phyloP scores from a whole-genome alignment of 2,797 vertebrate genomes.

The Monodelphis domestica region DNA sequence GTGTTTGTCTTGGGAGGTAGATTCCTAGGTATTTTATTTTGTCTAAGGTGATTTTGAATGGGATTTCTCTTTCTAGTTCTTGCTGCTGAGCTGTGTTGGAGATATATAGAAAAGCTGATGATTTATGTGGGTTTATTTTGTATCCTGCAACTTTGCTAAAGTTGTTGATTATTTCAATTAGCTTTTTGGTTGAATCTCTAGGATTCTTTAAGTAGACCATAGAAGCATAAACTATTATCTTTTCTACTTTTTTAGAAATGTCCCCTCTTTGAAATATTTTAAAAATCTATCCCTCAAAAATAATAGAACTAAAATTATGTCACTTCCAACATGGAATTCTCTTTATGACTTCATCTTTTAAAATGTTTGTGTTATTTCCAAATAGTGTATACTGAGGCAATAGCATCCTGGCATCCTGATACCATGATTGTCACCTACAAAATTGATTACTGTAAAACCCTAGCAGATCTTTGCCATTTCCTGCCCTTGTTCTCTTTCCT shows the following conservation, averaged over 20 bases:
- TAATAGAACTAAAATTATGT: not conserved
- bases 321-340: not conserved
- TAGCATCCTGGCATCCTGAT: not conserved
- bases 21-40: too few relatives aligned
- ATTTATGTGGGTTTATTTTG: too few relatives aligned
- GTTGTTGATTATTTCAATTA: too few relatives aligned
- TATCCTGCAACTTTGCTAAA: too few relatives aligned
- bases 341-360: not conserved
- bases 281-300: not conserved
- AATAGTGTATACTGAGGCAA: not conserved
- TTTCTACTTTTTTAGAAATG: not conserved
- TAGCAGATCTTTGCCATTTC: not conserved
- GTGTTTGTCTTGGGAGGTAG: too few relatives aligned
- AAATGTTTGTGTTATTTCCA: not conserved
- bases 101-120: too few relatives aligned
- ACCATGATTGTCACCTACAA: not conserved
- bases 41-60: too few relatives aligned
- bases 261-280: not conserved
- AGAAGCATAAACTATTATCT: not conserved
- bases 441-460: not conserved
- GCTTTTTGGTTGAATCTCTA: too few relatives aligned
- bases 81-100: too few relatives aligned
- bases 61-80: too few relatives aligned
- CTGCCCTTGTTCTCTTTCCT: not conserved
- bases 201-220: too few relatives aligned